phyloP scores from a whole-genome alignment of 2,888 invertebrate genomes.

The Scaptomyza reducta region DNA sequence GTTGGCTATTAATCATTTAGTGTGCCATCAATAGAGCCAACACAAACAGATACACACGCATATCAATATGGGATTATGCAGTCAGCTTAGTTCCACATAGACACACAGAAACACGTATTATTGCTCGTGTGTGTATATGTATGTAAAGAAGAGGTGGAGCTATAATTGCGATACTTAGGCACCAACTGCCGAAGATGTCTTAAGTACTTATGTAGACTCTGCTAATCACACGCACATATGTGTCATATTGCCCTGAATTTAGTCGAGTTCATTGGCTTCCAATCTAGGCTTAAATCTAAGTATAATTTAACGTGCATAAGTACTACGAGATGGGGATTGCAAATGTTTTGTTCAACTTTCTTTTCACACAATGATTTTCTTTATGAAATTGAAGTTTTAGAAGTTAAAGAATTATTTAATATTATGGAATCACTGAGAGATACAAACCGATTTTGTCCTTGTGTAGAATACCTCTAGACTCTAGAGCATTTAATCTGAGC shows the following conservation, averaged over 20 bases:
- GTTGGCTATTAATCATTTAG: slow-evolving; percentile 66
- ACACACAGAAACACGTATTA: background rate
- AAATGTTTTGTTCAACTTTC: background rate
- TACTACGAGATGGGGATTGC: background rate
- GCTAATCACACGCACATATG: slow-evolving; percentile 8
- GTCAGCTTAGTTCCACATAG: slow-evolving; percentile 38
- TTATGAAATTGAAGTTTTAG: too few species aligned
- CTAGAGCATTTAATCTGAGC: background rate
- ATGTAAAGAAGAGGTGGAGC: slow-evolving; percentile 4
- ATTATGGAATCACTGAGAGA: too few species aligned
- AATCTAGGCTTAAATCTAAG: background rate
- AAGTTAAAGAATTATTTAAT: background rate
- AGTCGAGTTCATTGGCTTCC: background rate
- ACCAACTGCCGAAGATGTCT: slow-evolving; percentile 30
- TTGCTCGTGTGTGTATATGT: slow-evolving; percentile 2
- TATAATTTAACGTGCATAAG: background rate
- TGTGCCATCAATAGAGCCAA: slow-evolving; percentile 49
- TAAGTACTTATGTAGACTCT: slow-evolving; percentile 1
- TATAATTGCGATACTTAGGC: slow-evolving; percentile 24
- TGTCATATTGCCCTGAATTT: background rate
- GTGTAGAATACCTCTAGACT: too few species aligned
- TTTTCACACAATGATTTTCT: too few species aligned
- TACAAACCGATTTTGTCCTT: too few species aligned
- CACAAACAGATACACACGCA: background rate
- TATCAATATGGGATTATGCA: slow-evolving; percentile 58